Conservation (phyloP, 2,113 vertebrate genomes). For the Lagopus leucura region DNA sequence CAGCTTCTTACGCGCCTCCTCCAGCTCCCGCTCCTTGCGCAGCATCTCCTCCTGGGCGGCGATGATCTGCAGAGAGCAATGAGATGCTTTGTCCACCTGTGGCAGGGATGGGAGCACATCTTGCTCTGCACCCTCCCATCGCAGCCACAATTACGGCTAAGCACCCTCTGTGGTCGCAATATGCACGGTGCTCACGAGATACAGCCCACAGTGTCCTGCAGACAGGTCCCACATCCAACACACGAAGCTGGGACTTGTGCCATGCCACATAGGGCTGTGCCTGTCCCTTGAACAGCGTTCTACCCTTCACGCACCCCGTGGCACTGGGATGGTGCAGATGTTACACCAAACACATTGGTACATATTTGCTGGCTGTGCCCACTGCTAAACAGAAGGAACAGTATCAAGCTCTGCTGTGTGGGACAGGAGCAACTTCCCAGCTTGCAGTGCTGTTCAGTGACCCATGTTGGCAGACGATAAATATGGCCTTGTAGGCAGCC, state of each 20-base stretch:
- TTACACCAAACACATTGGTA: background rate
- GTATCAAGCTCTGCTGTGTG: background rate
- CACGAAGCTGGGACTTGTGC: background rate
- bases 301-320: background rate
- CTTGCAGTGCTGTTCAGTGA: background rate
- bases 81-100: background rate
- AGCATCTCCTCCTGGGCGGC: constrained; percentile 99
- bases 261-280: background rate
- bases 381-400: background rate
- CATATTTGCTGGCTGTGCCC: rapidly evolving
- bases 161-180: background rate
- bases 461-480: background rate
- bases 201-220: rapidly evolving
- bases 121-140: background rate
- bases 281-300: background rate
- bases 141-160: background rate
- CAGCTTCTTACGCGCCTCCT: constrained; percentile 93
- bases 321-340: background rate
- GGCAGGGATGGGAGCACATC: background rate
- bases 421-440: background rate
- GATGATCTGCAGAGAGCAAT: constrained; percentile 85
- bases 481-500: background rate
- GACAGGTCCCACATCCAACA: background rate
- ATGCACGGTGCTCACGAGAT: rapidly evolving
- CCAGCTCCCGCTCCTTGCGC: constrained; percentile 93